Percentiles rank a stretch among this genome's conserved stretches.
These are phyloP conservation scores for Hydriomena furcata DNA, from an alignment of 2,888 invertebrate species.

Conservation along the genomic window DNA sequence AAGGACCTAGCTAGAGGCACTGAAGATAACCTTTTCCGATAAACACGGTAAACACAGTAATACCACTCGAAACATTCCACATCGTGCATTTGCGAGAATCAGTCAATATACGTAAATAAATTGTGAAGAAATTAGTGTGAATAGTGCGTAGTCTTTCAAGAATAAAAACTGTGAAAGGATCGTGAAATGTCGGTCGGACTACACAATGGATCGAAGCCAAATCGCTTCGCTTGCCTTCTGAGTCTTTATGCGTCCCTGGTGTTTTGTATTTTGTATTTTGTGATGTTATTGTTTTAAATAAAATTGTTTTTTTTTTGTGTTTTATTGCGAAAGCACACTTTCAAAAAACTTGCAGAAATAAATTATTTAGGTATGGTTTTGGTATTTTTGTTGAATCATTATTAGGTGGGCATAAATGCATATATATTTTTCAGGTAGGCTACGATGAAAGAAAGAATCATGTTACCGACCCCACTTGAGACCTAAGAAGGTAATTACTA, in stretches of 20 bases:
- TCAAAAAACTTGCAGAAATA: too few relatives aligned
- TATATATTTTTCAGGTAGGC: too few relatives aligned
- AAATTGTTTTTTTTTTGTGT: constrained; percentile 36
- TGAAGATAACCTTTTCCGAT: constrained; percentile 32
- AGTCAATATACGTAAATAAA: constrained; percentile 3
- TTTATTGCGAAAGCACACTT: constrained; percentile 36
- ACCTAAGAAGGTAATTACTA: too few relatives aligned
- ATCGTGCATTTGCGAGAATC: constrained; percentile 3
- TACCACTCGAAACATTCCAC: constrained; percentile 20
- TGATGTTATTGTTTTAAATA: constrained; percentile 32
- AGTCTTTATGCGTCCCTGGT: constrained; percentile 49
- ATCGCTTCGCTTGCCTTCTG: constrained; percentile 11
- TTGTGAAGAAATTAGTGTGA: constrained; percentile 1
- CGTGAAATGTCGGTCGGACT: constrained; percentile 51
- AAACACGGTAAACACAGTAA: constrained; percentile 10
- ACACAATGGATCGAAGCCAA: constrained; percentile 16
- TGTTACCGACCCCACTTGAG: too few relatives aligned
- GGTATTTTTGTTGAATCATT: too few relatives aligned
- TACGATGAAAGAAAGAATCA: too few relatives aligned
- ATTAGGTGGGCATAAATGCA: too few relatives aligned
- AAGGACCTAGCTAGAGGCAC: constrained; percentile 11
- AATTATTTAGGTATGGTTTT: too few relatives aligned
- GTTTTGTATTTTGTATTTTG: constrained; percentile 40
- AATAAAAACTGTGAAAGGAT: constrained; percentile 45
- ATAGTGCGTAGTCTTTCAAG: not conserved